phyloP scores from a whole-genome alignment of 2,113 vertebrate genomes.

The Oenanthe oenanthe region DNA sequence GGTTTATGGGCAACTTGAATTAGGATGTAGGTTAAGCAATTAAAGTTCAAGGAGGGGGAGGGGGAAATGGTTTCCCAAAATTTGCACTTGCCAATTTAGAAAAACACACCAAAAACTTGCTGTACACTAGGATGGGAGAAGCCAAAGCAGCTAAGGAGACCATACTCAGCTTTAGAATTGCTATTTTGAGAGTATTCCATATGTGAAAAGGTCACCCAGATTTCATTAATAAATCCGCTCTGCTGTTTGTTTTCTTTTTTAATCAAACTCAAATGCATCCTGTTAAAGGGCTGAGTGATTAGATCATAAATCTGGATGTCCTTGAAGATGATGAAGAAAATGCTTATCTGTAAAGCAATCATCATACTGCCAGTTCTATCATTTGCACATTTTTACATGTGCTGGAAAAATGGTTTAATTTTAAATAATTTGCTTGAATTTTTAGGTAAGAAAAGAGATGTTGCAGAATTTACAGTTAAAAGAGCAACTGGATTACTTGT shows the following conservation, averaged over 20 bases:
- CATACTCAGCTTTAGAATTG: slow-evolving; percentile 26
- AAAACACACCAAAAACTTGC: slow-evolving; percentile 10
- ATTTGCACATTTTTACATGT: slow-evolving; percentile 85
- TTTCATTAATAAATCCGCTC: slow-evolving; percentile 81
- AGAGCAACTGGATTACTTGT: slow-evolving; percentile 14
- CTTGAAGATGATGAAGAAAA: slow-evolving; percentile 92
- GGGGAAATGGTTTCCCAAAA: slow-evolving; percentile 60
- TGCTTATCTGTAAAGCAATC: slow-evolving; percentile 91
- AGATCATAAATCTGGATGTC: slow-evolving; percentile 91
- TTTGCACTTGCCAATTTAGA: slow-evolving; percentile 37
- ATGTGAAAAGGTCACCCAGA: slow-evolving; percentile 84
- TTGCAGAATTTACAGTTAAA: slow-evolving; percentile 39
- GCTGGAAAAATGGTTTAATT: slow-evolving; percentile 78
- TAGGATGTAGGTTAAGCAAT: slow-evolving; percentile 96
- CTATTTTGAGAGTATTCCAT: slow-evolving; percentile 63
- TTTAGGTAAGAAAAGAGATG: slow-evolving; percentile 42
- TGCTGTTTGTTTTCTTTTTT: slow-evolving; percentile 83
- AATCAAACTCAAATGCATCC: slow-evolving; percentile 86
- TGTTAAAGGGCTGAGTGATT: slow-evolving; percentile 87
- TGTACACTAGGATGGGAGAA: not conserved
- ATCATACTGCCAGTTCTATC: slow-evolving; percentile 87
- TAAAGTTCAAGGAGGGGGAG: slow-evolving; percentile 86
- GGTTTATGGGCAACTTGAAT: slow-evolving; percentile 94
- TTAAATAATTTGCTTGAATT: slow-evolving; percentile 61
- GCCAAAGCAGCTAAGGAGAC: not conserved